Conservation (phyloP, 2,888 invertebrate species). For the Drosophila cyrtoloma region DNA sequence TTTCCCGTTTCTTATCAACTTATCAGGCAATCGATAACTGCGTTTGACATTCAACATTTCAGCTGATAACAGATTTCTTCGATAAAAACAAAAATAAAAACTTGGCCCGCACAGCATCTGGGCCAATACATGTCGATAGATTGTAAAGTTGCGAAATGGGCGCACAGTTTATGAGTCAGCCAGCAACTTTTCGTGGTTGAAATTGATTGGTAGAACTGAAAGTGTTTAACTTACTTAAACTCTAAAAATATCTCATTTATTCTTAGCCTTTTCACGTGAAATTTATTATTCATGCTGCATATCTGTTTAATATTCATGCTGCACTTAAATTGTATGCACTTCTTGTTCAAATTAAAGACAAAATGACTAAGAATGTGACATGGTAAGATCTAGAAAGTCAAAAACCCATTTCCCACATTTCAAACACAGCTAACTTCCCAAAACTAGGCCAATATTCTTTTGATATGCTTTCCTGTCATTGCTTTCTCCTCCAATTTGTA, state of each 20-base stretch:
- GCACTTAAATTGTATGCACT: neutral
- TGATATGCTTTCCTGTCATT: neutral
- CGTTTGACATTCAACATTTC: conserved; percentile 52
- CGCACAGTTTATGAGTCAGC: conserved; percentile 28
- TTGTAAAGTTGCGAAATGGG: conserved; percentile 37
- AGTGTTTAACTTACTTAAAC: neutral
- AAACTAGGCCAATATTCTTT: neutral
- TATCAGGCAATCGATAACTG: conserved; percentile 50
- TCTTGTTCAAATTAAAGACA: neutral
- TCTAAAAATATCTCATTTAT: neutral
- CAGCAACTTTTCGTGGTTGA: neutral
- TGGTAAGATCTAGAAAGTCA: too few relatives aligned
- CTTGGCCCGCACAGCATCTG: conserved; percentile 38
- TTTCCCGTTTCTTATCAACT: conserved; percentile 40
- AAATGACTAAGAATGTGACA: neutral
- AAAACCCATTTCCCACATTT: accelerated
- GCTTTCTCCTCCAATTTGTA: neutral
- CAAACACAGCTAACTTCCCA: neutral
- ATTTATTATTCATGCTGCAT: neutral
- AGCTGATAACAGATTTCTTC: conserved; percentile 40
- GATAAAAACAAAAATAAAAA: neutral
- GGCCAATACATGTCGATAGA: conserved; percentile 34
- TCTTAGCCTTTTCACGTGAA: neutral
- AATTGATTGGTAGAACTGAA: neutral
- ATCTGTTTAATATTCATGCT: neutral